These are phyloP conservation scores for Metalampra italica DNA, from an alignment of 2,888 invertebrate species.

Conservation along the genomic window DNA sequence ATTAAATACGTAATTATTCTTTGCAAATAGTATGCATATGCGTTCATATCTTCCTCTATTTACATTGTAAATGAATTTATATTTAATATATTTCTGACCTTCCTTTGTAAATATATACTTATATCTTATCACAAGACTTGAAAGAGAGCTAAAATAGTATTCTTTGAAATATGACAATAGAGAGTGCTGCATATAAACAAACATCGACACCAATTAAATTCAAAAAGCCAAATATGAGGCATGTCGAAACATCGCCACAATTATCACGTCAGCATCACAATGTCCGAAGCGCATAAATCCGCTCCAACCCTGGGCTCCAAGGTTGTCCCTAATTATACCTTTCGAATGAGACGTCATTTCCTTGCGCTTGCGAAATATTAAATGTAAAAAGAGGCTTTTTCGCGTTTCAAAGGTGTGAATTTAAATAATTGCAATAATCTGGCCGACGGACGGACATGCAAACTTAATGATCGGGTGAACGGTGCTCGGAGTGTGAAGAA, in stretches of 20 bases:
- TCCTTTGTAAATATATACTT: no score
- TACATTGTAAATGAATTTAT: no score
- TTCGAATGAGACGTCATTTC: constrained; percentile 78
- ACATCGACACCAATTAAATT: constrained; percentile 2
- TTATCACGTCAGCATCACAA: constrained; percentile 56
- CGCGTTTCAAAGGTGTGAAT: constrained; percentile 75
- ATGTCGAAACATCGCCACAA: constrained; percentile 61
- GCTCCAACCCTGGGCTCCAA: constrained; percentile 58
- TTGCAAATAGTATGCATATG: no score
- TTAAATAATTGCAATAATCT: constrained; percentile 79
- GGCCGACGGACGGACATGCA: constrained; percentile 62
- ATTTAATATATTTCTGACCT: no score
- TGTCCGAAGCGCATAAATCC: constrained; percentile 57
- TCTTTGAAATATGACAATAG: no score
- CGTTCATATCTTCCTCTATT: no score
- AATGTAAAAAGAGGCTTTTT: constrained; percentile 72
- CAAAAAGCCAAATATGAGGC: constrained; percentile 17
- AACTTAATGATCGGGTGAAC: constrained; percentile 66
- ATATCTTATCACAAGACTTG: no score
- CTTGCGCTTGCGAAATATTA: constrained; percentile 74
- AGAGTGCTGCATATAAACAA: not conserved
- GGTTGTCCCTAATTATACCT: constrained; percentile 75
- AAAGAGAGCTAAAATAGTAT: no score
- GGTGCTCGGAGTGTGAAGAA: constrained; percentile 44
- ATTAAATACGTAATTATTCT: no score